Evolutionary conservation across 2,888 invertebrate species (phyloP).

Genomic region (Lycophotia porphyrea): DNA sequence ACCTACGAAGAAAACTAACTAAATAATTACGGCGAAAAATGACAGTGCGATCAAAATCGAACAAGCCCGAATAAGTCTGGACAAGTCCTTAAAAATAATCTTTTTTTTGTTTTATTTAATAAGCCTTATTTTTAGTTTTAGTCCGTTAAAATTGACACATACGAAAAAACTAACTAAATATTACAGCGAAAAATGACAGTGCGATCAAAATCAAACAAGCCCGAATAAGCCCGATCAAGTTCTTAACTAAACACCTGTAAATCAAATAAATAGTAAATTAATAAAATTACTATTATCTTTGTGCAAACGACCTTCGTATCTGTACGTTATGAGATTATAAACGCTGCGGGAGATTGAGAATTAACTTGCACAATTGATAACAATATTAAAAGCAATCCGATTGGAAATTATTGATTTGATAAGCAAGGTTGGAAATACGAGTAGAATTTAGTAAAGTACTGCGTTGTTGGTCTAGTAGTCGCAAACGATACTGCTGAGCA

Average conservation of each 20-base stretch:
- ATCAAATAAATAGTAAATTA: conserved; percentile 59
- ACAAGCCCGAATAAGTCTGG: conserved; percentile 39
- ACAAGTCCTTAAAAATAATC: conserved; percentile 48
- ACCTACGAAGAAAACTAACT: no score
- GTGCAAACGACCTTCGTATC: conserved; percentile 72
- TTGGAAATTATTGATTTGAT: conserved; percentile 47
- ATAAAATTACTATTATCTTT: conserved; percentile 69
- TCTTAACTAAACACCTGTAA: conserved; percentile 63
- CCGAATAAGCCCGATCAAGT: conserved; percentile 46
- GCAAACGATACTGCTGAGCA: no score
- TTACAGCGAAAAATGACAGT: background rate
- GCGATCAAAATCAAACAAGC: conserved; percentile 8
- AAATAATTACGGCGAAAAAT: background rate
- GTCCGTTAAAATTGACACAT: no score
- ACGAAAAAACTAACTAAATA: no score
- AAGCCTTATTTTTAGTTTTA: no score
- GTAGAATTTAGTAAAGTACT: background rate
- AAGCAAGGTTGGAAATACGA: conserved; percentile 26
- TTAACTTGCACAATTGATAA: conserved; percentile 55
- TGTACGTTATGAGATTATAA: conserved; percentile 42
- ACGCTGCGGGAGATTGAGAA: conserved; percentile 46
- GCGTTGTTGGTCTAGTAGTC: no score
- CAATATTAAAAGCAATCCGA: conserved; percentile 39
- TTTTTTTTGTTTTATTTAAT: no score
- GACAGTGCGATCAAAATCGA: background rate